Percentiles rank a stretch among this genome's conserved stretches.
Conservation (phyloP, 2,113 vertebrate genomes). For the Ptyas mucosa region DNA sequence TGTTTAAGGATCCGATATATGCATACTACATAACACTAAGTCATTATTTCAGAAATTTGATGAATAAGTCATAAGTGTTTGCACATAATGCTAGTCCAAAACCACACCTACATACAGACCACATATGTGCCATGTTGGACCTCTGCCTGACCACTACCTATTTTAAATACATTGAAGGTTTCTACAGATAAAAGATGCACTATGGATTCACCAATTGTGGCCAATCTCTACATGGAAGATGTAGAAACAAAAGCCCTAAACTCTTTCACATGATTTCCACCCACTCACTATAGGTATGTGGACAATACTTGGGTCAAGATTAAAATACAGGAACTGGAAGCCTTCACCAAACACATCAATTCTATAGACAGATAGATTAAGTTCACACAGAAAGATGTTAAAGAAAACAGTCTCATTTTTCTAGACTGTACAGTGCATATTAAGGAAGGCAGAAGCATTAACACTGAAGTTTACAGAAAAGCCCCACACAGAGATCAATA, state of each 20-base stretch:
- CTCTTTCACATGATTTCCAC: neutral
- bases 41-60: neutral
- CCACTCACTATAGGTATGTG: neutral
- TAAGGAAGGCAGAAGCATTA: neutral
- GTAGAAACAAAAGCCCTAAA: neutral
- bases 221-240: neutral
- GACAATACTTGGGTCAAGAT: neutral
- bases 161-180: neutral
- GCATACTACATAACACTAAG: neutral
- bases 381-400: neutral
- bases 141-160: neutral
- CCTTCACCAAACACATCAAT: neutral
- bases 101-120: neutral
- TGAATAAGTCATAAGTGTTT: neutral
- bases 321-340: neutral
- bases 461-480: neutral
- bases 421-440: neutral
- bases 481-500: too few relatives aligned
- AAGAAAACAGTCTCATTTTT: neutral
- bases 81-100: neutral
- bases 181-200: neutral
- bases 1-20: neutral
- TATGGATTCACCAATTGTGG: too few relatives aligned
- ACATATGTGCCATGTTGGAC: neutral
- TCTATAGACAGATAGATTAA: neutral